Conservation (phyloP, 2,113 vertebrate genomes). For the mouse (Mus musculus) region DNA sequence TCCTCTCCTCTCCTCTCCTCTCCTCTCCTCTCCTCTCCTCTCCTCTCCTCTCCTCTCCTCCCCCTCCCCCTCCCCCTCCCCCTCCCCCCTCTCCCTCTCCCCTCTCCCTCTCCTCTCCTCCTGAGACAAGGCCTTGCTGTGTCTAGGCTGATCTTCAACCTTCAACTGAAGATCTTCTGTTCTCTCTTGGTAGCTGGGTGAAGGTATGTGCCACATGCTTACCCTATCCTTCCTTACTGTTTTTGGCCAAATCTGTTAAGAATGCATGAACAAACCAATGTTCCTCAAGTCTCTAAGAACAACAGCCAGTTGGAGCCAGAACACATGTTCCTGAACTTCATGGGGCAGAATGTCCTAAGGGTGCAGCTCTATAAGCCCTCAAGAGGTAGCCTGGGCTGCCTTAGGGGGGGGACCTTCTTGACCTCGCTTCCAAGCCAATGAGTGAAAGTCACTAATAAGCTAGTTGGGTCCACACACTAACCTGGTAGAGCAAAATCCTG, state of each 20-base stretch:
- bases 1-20: no score
- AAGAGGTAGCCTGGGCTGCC: background rate
- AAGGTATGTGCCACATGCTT: background rate
- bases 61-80: no score
- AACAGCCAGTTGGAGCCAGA: background rate
- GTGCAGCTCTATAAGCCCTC: background rate
- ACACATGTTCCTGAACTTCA: background rate
- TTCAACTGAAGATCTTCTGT: background rate
- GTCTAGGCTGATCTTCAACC: background rate
- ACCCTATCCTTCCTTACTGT: background rate
- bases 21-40: no score
- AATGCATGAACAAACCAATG: background rate
- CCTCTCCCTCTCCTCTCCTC: no score
- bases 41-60: rapidly evolving
- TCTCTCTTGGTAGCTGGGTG: background rate
- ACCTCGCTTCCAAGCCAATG: background rate
- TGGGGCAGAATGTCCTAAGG: background rate
- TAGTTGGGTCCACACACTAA: background rate
- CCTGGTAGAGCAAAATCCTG: background rate
- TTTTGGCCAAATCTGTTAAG: background rate
- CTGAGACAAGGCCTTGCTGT: background rate
- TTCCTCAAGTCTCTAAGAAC: background rate
- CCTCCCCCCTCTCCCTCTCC: no score
- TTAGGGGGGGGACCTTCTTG: background rate
- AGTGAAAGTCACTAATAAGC: background rate